These are phyloP conservation scores for Drosophila algonquin DNA, from an alignment of 2,888 invertebrate species.

Conservation along the genomic window DNA sequence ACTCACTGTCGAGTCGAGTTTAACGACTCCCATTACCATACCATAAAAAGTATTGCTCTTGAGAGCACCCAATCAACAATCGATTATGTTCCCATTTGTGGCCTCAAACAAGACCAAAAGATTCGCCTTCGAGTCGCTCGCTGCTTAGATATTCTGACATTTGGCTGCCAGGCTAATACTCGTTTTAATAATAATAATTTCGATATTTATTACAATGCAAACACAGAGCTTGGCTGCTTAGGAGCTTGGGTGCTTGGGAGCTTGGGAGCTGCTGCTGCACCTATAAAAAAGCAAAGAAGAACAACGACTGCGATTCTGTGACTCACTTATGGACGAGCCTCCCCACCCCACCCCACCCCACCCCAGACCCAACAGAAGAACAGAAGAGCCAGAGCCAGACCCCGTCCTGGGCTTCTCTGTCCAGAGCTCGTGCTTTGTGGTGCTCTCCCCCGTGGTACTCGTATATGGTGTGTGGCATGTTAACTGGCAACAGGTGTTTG, in stretches of 20 bases:
- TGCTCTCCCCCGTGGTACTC: not conserved
- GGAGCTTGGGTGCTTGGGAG: no score
- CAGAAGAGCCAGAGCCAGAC: slow-evolving; percentile 18
- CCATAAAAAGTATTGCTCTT: not conserved
- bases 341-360: no score
- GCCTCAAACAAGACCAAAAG: slow-evolving; percentile 17
- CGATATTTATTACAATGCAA: slow-evolving; percentile 35
- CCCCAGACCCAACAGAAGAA: slow-evolving; percentile 13
- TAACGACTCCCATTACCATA: slow-evolving; percentile 1
- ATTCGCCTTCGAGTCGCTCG: slow-evolving; percentile 20
- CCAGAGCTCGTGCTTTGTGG: not conserved
- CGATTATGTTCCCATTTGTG: slow-evolving; percentile 12
- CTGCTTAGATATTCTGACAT: slow-evolving; percentile 30
- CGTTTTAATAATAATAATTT: slow-evolving; percentile 41
- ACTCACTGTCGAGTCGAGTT: not conserved
- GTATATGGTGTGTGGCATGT: slow-evolving; percentile 38
- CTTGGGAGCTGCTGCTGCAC: slow-evolving; percentile 36
- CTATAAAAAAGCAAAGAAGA: slow-evolving; percentile 24
- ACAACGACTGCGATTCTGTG: slow-evolving; percentile 17
- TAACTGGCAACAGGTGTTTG: slow-evolving; percentile 74
- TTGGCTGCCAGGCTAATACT: slow-evolving; percentile 35
- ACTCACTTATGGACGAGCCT: slow-evolving; percentile 12
- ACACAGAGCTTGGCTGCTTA: slow-evolving; percentile 27
- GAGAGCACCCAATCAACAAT: slow-evolving; percentile 14
- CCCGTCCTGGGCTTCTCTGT: slow-evolving; percentile 2